Percentiles rank a stretch among this genome's conserved stretches.
These are phyloP conservation scores for Todus mexicanus DNA, from an alignment of 2,797 vertebrate genomes.

Conservation along the genomic window DNA sequence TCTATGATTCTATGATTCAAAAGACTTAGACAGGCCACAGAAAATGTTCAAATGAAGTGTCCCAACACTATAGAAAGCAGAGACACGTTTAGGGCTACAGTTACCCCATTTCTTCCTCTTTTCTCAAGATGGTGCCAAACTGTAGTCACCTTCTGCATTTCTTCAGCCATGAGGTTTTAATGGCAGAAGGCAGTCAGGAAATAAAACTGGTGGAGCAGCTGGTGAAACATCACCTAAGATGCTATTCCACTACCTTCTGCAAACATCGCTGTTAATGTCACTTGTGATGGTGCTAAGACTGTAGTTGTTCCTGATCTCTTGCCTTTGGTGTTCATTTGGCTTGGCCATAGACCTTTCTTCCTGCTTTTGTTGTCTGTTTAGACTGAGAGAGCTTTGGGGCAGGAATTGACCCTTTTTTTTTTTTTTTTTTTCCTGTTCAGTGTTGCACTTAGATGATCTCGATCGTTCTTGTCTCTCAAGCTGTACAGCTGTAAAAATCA, in stretches of 20 bases:
- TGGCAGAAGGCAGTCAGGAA: background rate
- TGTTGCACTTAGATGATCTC: background rate
- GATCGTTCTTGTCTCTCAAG: background rate
- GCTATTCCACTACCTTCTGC: background rate
- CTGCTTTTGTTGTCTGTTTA: background rate
- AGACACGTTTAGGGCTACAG: background rate
- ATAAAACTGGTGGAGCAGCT: background rate
- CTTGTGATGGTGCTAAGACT: background rate
- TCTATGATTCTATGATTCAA: no score
- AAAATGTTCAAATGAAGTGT: background rate
- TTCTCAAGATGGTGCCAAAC: background rate
- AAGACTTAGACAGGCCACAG: background rate
- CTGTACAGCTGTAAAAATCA: background rate
- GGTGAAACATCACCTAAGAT: background rate
- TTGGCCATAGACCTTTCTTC: background rate
- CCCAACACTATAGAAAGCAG: background rate
- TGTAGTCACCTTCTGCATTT: background rate
- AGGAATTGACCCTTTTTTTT: background rate
- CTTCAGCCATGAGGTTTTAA: background rate
- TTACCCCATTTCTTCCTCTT: background rate
- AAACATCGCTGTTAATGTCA: background rate
- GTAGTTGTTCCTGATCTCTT: background rate
- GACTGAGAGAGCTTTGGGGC: background rate
- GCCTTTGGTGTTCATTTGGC: background rate
- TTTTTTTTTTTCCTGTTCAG: background rate